phyloP scores from a whole-genome alignment of 2,888 invertebrate genomes.

The Chironomus riparius region DNA sequence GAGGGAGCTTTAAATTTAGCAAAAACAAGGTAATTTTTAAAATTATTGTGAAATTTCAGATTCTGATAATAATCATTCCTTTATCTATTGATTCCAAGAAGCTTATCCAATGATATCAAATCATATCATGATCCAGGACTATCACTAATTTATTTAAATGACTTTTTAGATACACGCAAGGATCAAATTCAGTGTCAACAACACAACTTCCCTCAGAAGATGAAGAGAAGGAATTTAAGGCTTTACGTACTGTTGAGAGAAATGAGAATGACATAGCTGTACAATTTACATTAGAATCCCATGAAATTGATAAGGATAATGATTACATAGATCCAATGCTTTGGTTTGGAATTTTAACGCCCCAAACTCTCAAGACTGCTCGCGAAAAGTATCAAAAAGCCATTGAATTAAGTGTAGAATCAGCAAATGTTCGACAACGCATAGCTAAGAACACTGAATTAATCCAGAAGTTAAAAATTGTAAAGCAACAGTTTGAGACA shows the following conservation, averaged over 20 bases:
- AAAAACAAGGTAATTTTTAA: conserved; percentile 44
- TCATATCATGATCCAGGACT: no score
- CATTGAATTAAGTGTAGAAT: conserved; percentile 55
- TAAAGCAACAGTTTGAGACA: not conserved
- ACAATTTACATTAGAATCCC: conserved; percentile 38
- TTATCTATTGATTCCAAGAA: no score
- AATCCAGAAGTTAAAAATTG: not conserved
- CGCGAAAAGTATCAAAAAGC: conserved; percentile 64
- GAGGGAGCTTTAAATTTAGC: conserved; percentile 66
- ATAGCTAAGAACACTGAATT: conserved; percentile 35
- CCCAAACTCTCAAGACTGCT: conserved; percentile 65
- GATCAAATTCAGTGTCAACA: conserved; percentile 60
- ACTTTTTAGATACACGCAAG: conserved; percentile 62
- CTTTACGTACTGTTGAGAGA: conserved; percentile 39
- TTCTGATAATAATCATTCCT: not conserved
- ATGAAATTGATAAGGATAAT: conserved; percentile 38
- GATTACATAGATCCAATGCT: conserved; percentile 56
- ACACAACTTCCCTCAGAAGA: conserved; percentile 61
- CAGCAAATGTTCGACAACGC: conserved; percentile 59
- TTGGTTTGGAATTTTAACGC: conserved; percentile 83
- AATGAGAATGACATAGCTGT: conserved; percentile 38
- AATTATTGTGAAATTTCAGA: not conserved
- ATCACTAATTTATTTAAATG: conserved; percentile 35
- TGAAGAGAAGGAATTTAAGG: conserved; percentile 45
- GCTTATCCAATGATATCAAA: no score